Evolutionary conservation across 53 echinoderm and acorn worm genomes (phyloP).

Genomic region (Arbacia lixula): DNA sequence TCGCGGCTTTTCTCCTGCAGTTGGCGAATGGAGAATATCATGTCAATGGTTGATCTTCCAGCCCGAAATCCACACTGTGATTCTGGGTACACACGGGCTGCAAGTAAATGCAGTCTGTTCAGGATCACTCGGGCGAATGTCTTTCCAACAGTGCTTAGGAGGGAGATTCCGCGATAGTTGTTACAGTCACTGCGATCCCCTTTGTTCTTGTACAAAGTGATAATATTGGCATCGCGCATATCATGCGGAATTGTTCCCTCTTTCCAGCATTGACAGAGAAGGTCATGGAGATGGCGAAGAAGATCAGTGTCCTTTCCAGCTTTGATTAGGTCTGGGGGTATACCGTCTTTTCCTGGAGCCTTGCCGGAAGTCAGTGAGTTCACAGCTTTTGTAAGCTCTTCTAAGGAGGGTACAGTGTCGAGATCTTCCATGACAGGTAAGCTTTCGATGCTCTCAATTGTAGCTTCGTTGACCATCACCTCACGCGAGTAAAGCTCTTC

Average conservation of each 20-base stretch:
- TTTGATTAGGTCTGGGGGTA: slow-evolving; percentile 43
- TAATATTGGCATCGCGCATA: slow-evolving; percentile 57
- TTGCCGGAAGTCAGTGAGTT: slow-evolving; percentile 27
- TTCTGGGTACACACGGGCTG: no score
- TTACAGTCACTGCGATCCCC: no score
- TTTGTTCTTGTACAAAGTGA: slow-evolving; percentile 72
- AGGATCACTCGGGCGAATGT: no score
- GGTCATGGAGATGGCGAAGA: slow-evolving; percentile 15
- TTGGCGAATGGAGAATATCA: slow-evolving; percentile 67
- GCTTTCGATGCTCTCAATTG: no score
- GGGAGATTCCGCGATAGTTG: slow-evolving; percentile 70
- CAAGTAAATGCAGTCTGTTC: no score
- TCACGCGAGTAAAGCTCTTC: no score
- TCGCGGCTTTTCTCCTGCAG: slow-evolving; percentile 61
- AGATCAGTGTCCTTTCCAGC: not conserved
- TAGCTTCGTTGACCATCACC: no score
- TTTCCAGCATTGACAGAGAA: slow-evolving; percentile 57
- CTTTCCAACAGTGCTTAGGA: no score
- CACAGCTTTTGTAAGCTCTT: no score
- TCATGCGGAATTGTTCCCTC: slow-evolving; percentile 62
- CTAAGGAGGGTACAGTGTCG: no score
- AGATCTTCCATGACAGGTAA: no score
- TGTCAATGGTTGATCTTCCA: slow-evolving; percentile 69
- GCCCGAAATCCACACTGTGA: slow-evolving; percentile 75
- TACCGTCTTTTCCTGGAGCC: slow-evolving; percentile 29